These are phyloP conservation scores for Notolabrus celidotus DNA, from an alignment of 2,797 vertebrate species.

Conservation along the genomic window DNA sequence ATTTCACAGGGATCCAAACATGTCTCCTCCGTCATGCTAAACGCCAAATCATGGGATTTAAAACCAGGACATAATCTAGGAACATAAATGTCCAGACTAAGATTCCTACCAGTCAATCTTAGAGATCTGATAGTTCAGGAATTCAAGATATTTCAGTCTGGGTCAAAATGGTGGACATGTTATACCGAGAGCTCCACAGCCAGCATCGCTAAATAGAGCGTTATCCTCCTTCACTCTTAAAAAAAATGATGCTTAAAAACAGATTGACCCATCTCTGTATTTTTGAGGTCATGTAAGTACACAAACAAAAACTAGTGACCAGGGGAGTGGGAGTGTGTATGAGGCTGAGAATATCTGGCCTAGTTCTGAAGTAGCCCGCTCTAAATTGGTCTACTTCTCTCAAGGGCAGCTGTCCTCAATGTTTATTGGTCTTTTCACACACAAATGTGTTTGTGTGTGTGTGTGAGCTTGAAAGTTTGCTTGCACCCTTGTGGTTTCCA, in stretches of 20 bases:
- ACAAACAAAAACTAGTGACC: conserved; percentile 40
- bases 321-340: conserved; percentile 22
- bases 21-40: too few relatives aligned
- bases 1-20: too few relatives aligned
- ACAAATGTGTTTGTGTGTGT: conserved; percentile 33
- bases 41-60: neutral
- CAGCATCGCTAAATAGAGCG: neutral
- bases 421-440: conserved; percentile 60
- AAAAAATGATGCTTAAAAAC: neutral
- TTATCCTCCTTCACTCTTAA: conserved; percentile 13
- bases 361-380: conserved; percentile 56
- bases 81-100: neutral
- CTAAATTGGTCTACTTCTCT: conserved; percentile 56
- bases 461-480: conserved; percentile 26
- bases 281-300: conserved; percentile 49
- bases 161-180: conserved; percentile 6
- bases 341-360: conserved; percentile 73
- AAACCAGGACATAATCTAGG: neutral
- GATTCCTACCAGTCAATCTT: conserved; percentile 5
- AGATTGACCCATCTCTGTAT: conserved; percentile 33
- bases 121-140: conserved; percentile 1
- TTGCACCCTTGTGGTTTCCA: conserved; percentile 39
- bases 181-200: neutral
- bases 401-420: conserved; percentile 59
- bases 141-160: conserved; percentile 12